Base-by-base conservation (phyloP, 2,888 invertebrate species). In the Mongoloraphidia duomilia region DNA sequence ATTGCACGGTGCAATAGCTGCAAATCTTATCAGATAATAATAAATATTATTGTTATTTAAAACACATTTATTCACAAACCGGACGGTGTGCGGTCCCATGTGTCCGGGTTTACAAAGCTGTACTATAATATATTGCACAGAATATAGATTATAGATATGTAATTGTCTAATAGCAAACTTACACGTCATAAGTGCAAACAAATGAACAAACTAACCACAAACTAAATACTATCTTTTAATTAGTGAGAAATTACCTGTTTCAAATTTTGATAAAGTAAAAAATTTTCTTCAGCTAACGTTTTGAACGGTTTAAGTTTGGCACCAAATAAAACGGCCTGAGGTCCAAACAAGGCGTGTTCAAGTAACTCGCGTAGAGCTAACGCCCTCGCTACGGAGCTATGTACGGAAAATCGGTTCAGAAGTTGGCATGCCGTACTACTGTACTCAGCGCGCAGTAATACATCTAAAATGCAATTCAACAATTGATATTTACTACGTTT, bases 281-380 rank as follows among this genome's bases (percentile, higher is more conserved):
- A 62, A 26, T 26, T 26, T 51, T 76, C 77, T 39, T 74, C 73
- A 49, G 60, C 68, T 56, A 60, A 63, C 59, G 12, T 63, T 54
- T 57, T 54, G 63, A 53, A 71, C 70, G 58, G 57, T 59, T 74
- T 75, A 12, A 72, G 71, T 49, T 75, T 72, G 2, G 82, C 80
- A 0, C 85, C 85, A 59, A 88, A 85, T n/a, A 81, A 69, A 45
- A 74, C 63, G 38, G 79, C 79, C 40, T 81, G 79, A 52, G 73
- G 74, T 11, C 79, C 69, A 57, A 83, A 83, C 58, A 89, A 72
- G 37, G 84, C 79, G 2, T 82, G 76, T 59, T 84, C 86, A 1
- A 89, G 64, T 11, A 90, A 64, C 55, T 85, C 82, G 2, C 86
- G 67, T 3, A 88, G 61, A 1, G 86, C 87, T 14, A 84, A 68